Percentiles rank a stretch among this genome's conserved stretches.
Evolutionary conservation across 92 coral and sea anemone species (phyloP).

Genomic region (Parazoanthus swiftii): DNA sequence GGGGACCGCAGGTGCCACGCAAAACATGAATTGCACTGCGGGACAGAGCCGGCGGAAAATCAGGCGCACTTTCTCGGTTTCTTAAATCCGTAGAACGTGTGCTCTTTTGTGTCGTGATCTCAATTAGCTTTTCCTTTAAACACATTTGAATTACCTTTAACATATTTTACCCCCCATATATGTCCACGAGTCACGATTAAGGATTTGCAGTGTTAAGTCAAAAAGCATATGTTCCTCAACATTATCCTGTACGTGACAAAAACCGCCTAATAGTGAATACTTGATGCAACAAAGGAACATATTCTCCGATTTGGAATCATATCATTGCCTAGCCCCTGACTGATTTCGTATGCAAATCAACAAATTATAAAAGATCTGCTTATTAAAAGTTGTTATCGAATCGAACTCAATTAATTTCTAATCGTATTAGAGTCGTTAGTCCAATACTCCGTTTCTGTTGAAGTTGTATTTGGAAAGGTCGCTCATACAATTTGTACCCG

Average conservation of each 20-base stretch:
- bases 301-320: neutral
- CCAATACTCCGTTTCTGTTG: neutral
- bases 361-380: neutral
- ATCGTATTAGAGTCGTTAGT: constrained; percentile 13
- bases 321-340: neutral
- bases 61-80: neutral
- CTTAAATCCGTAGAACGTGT: neutral
- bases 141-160: neutral
- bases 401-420: constrained; percentile 19
- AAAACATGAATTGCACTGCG: neutral
- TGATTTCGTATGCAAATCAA: neutral
- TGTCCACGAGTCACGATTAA: constrained; percentile 16
- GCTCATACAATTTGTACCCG: neutral
- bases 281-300: neutral
- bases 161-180: constrained; percentile 8
- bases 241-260: neutral
- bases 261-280: constrained; percentile 1
- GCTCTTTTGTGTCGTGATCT: neutral
- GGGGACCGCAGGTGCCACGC: neutral
- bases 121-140: constrained; percentile 28
- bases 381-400: constrained; percentile 1
- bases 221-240: neutral
- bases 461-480: neutral
- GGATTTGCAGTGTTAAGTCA: constrained; percentile 14
- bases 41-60: neutral